Evolutionary conservation across 2,888 invertebrate species (phyloP).

Genomic region (Agonopterix alstromeriana): DNA sequence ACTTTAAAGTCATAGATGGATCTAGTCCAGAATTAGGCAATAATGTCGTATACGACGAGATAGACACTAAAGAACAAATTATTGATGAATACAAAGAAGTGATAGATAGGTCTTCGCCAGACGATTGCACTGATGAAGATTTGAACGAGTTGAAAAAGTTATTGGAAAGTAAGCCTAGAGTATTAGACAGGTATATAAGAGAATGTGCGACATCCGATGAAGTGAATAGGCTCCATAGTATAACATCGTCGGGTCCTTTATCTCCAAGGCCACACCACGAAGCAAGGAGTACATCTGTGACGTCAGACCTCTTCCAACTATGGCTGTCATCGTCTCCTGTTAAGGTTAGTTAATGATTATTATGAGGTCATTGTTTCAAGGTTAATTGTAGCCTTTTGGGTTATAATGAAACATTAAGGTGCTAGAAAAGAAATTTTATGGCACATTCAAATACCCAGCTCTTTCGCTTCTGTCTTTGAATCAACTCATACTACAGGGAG

Average conservation of each 20-base stretch:
- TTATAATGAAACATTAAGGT: no score
- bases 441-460: no score
- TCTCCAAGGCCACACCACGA: conserved; percentile 67
- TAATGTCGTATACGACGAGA: conserved; percentile 57
- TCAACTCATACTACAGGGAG: no score
- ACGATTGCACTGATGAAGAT: conserved; percentile 61
- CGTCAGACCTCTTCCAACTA: conserved; percentile 89
- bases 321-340: conserved; percentile 89
- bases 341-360: conserved; percentile 70
- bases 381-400: not conserved
- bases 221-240: conserved; percentile 75
- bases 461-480: no score
- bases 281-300: conserved; percentile 83
- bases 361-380: conserved; percentile 4
- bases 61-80: conserved; percentile 50
- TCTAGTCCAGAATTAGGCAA: conserved; percentile 59
- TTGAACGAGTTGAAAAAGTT: conserved; percentile 52
- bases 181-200: conserved; percentile 85
- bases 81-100: conserved; percentile 57
- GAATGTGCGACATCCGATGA: conserved; percentile 85
- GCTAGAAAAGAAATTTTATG: no score
- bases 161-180: conserved; percentile 76
- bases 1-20: conserved; percentile 36
- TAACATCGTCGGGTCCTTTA: conserved; percentile 71
- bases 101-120: conserved; percentile 57